Base-by-base conservation (phyloP, 2,113 vertebrate genomes). In the Chionodraco myersi region DNA sequence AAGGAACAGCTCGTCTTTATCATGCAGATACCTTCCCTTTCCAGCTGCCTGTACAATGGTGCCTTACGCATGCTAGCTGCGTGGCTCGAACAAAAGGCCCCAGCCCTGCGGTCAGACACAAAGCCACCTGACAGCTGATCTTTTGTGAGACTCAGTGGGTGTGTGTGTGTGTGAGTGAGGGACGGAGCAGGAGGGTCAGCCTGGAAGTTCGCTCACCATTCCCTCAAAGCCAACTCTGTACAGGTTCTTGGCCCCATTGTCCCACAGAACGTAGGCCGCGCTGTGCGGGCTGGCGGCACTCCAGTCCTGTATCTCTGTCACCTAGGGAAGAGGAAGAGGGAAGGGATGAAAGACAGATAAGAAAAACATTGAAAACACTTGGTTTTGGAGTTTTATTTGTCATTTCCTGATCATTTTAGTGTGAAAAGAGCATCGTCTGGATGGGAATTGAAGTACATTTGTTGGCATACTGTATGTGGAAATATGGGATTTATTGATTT, bases 281-380 rank as follows among this genome's bases (percentile, higher is more conserved):
- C 98, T 99, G 85, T 99, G 98, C 11, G 98, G 98, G 89, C 98
- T 99, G 15, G 98, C 97, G 0, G 98, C 98, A 59, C 98, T 99
- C 98, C 98, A 99, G 87, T 99, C 98, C 83, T 99, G 98, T 87
- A 99, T 99, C 94, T 99, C 98, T 1, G 98, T 99, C 80, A 99
- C 98, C 98, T 99, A 90, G 56, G 73, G 65, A 79, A 79, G 18
- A 86, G 34, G 21, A 65, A 59, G 47, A 56, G 2, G 36, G 45
- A 66, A 16, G 3, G 69, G 48, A 72, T 57, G 4, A 80, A 58
- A 53, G 47, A 59, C 0, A 66, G 10, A 79, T 57, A 75, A 30
- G 65, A 14, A 45, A 65, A 44, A 67, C 45, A 51, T 3, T 61
- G 21, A 47, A 64, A n/a, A 14, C 73, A 56, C 9, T 9, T 3